Conservation (phyloP, 1,140 invertebrate species). For the Reticulitermes speratus region DNA sequence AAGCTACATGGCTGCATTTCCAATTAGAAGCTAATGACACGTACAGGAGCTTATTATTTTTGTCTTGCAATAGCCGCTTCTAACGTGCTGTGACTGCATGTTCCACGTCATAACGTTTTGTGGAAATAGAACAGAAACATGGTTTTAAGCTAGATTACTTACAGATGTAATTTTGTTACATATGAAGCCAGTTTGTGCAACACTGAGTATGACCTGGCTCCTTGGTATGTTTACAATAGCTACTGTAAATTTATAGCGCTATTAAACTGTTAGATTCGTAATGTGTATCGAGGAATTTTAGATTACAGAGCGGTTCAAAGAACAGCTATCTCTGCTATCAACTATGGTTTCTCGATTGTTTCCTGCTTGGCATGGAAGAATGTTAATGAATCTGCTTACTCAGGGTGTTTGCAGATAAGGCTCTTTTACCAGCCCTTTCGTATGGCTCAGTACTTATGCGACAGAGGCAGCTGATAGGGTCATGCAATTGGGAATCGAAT, state of each 20-base stretch:
- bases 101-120: slow-evolving; percentile 27
- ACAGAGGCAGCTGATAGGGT: neutral
- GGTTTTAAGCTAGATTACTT: neutral
- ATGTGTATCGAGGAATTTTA: neutral
- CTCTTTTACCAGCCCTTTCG: neutral
- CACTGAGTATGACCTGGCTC: neutral
- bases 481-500: neutral
- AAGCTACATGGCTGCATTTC: neutral
- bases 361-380: neutral
- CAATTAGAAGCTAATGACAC: slow-evolving; percentile 18
- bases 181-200: neutral
- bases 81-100: slow-evolving; percentile 25
- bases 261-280: neutral
- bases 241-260: too few relatives aligned
- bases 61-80: neutral
- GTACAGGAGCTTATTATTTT: neutral
- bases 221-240: neutral
- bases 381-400: neutral
- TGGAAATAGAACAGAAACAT: neutral
- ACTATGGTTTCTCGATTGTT: neutral
- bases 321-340: slow-evolving; percentile 1
- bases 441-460: neutral
- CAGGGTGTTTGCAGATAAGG: neutral
- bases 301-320: neutral
- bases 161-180: neutral